Evolutionary conservation across 2,888 invertebrate species (phyloP), one percentile per base, ranked within the genome.

Genomic region (Parnassius glacialis): DNA sequence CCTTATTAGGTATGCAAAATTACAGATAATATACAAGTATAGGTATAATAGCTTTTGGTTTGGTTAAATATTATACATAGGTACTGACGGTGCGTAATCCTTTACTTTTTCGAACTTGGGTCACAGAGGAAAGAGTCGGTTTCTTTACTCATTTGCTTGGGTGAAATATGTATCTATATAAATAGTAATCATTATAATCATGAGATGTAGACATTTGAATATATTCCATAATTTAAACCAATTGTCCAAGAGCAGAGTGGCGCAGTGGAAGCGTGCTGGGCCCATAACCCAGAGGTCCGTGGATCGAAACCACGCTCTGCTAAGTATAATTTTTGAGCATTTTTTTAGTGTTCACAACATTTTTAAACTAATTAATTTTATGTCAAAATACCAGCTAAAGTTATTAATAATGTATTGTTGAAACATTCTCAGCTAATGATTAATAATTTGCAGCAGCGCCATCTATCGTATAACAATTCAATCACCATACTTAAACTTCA

Each of bases 251-350:
- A 94, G 95, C 94, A 95, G 94, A 95, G 94, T 95, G 94, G 94
- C 94, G 95, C 95, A 95, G 94, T 94, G 94, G 94, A 95, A 94
- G 94, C 94, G 94, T 95, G 95, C 94, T 95, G 94, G 94, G 94
- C 94, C 94, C 94, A 95, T 95, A 95, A 95, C 95, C 95, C 95
- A 96, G 96, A 96, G 96, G 95, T 96, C 95, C 95, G 96, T 96
- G 94, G 95, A 95, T 95, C 95, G 95, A 95, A 95, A 95, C 95
- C 95, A 95, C 94, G 95, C 95, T 94, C 94, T 94, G 94, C 94
- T 94, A 94, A 13, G n/a, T 57, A 67, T 11, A 3, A 2, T 73
- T 83, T 85, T 85, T 80, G 73, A 65, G 5, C 2, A 64, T 59
- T 66, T 69, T n/a, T 59, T 66, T 70, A 20, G 2, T 13, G 20